A percentile compares a stretch with the other conserved stretches of the same genome.
These are phyloP conservation scores for Drosophila subquinaria DNA, from an alignment of 2,888 invertebrate genomes.

Conservation along the genomic window DNA sequence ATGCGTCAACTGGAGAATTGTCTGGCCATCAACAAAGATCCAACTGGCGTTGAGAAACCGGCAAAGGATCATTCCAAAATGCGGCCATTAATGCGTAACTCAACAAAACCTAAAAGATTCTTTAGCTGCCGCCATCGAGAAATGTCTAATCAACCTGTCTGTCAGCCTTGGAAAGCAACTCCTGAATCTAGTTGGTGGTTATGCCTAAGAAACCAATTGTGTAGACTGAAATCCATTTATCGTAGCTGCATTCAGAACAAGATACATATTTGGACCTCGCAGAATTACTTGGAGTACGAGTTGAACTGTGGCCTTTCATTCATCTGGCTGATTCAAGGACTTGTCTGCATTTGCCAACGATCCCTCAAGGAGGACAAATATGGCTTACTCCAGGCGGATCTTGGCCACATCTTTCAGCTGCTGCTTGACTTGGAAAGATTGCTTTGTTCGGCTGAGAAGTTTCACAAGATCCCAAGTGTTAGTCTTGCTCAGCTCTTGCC, in stretches of 20 bases:
- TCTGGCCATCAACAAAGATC: neutral
- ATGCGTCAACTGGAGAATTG: neutral
- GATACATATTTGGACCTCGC: no score
- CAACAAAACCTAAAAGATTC: neutral
- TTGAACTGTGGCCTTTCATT: conserved; percentile 5
- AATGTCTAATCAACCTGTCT: neutral
- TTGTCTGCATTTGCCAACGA: conserved; percentile 24
- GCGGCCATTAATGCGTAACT: neutral
- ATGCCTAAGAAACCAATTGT: neutral
- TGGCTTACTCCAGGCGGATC: conserved; percentile 9
- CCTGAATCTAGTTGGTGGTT: neutral
- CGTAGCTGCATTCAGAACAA: neutral
- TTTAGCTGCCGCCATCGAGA: neutral
- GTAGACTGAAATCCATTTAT: neutral
- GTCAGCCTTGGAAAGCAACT: neutral
- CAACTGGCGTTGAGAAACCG: neutral
- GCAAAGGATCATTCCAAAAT: neutral
- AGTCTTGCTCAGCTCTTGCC: neutral
- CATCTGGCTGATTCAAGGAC: conserved; percentile 25
- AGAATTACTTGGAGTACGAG: conserved; percentile 3
- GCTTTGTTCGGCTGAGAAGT: neutral
- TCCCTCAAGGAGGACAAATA: conserved; percentile 15
- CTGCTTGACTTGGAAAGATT: conserved; percentile 7
- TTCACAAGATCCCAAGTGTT: neutral
- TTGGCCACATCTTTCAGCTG: conserved; percentile 8